Conservation (phyloP, 2,888 invertebrate species). For the Parnassius glacialis region DNA sequence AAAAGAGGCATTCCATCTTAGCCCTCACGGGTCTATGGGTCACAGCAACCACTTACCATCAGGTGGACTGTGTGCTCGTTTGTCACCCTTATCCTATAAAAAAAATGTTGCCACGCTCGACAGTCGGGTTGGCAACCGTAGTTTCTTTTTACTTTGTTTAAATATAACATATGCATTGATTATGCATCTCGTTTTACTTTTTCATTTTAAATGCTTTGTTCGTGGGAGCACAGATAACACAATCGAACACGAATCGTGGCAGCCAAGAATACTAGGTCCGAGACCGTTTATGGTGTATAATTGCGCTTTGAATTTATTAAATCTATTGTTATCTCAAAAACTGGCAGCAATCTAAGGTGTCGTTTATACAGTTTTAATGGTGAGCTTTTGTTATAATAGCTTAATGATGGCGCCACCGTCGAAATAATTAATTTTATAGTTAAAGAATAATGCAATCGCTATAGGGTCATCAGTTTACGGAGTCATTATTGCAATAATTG, state of each 20-base stretch:
- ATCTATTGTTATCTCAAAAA: slow-evolving; percentile 35
- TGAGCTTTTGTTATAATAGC: slow-evolving; percentile 59
- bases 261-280: slow-evolving; percentile 1
- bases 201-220: background rate
- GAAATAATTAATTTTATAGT: slow-evolving; percentile 27
- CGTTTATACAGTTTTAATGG: slow-evolving; percentile 66
- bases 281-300: slow-evolving; percentile 27
- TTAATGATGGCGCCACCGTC: slow-evolving; percentile 55
- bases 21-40: no score
- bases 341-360: slow-evolving; percentile 53
- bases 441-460: slow-evolving; percentile 46
- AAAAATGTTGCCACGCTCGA: no score
- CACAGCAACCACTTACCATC: no score
- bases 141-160: no score
- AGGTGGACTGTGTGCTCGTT: no score
- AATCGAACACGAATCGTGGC: background rate
- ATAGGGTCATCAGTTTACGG: slow-evolving; percentile 32
- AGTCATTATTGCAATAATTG: slow-evolving; percentile 36
- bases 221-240: slow-evolving; percentile 7
- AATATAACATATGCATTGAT: background rate
- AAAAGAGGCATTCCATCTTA: no score
- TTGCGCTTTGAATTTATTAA: slow-evolving; percentile 31
- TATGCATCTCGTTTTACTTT: background rate
- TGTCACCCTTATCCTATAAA: no score
- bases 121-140: no score